These are phyloP conservation scores for Musca domestica DNA, from an alignment of 1,140 invertebrate species.

Conservation along the genomic window DNA sequence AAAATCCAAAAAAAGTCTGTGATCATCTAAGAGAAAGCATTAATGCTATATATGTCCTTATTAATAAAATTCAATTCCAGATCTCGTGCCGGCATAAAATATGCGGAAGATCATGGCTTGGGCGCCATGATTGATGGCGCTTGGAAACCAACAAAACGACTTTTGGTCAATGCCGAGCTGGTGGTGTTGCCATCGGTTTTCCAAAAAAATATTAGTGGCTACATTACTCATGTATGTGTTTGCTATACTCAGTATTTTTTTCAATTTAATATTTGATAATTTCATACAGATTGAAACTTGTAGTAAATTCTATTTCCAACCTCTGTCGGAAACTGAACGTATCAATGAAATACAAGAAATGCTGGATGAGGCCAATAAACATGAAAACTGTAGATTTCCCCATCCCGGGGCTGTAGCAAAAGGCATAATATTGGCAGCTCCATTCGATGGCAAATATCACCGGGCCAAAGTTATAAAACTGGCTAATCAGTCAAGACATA, in stretches of 20 bases:
- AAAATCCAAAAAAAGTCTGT: too few species aligned
- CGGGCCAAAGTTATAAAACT: slow-evolving; percentile 38
- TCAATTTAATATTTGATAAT: neutral
- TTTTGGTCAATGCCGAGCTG: slow-evolving; percentile 37
- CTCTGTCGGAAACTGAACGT: slow-evolving; percentile 29
- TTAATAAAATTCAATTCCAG: slow-evolving; percentile 27
- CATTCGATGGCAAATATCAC: slow-evolving; percentile 37
- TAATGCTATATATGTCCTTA: neutral
- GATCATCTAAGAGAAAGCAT: too few species aligned
- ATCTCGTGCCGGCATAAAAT: slow-evolving; percentile 28
- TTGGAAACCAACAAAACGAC: slow-evolving; percentile 38
- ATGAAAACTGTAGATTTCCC: slow-evolving; percentile 17
- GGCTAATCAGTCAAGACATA: slow-evolving; percentile 22
- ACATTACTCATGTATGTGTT: slow-evolving; percentile 40
- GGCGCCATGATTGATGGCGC: slow-evolving; percentile 37
- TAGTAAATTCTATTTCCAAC: slow-evolving; percentile 49
- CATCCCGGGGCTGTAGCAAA: slow-evolving; percentile 32
- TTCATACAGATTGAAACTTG: slow-evolving; percentile 37
- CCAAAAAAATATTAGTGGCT: slow-evolving; percentile 34
- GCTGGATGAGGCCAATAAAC: slow-evolving; percentile 31
- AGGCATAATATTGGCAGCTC: slow-evolving; percentile 51
- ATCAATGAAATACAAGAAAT: slow-evolving; percentile 29
- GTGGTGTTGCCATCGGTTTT: slow-evolving; percentile 43
- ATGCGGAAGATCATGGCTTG: slow-evolving; percentile 36
- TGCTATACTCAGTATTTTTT: neutral